phyloP scores from a whole-genome alignment of 2,113 vertebrate genomes.

The Salvelinus fontinalis region DNA sequence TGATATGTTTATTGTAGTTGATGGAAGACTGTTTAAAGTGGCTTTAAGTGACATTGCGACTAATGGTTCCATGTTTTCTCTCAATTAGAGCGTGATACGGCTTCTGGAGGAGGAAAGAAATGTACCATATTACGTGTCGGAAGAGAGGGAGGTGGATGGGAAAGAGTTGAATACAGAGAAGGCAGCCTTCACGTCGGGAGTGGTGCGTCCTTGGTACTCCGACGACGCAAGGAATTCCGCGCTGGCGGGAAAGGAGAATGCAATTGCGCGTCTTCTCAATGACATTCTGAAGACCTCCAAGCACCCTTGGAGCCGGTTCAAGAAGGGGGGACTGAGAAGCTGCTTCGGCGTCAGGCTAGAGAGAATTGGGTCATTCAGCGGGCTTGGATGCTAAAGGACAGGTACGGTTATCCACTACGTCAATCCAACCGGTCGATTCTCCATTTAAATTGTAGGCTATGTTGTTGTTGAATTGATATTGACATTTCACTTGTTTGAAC shows the following conservation, averaged over 20 bases:
- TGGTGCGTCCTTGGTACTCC: constrained; percentile 38
- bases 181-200: constrained; percentile 13
- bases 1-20: no score
- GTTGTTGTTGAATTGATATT: no score
- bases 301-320: constrained; percentile 72
- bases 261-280: constrained; percentile 60
- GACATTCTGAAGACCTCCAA: constrained; percentile 70
- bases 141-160: constrained; percentile 37
- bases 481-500: no score
- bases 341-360: constrained; percentile 79
- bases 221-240: constrained; percentile 35
- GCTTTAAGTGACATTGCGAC: not conserved
- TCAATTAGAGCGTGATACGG: constrained; percentile 63
- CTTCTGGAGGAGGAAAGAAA: constrained; percentile 60
- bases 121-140: constrained; percentile 40
- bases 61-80: not conserved
- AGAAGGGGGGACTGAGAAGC: constrained; percentile 75
- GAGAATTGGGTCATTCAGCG: constrained; percentile 79
- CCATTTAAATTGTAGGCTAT: no score
- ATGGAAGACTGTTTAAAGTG: not conserved
- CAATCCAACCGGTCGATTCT: not conserved
- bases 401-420: not conserved
- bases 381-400: constrained; percentile 72
- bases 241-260: constrained; percentile 40
- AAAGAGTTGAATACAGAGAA: constrained; percentile 38